Conservation (phyloP, 2,888 invertebrate species). For the Neria commutata region DNA sequence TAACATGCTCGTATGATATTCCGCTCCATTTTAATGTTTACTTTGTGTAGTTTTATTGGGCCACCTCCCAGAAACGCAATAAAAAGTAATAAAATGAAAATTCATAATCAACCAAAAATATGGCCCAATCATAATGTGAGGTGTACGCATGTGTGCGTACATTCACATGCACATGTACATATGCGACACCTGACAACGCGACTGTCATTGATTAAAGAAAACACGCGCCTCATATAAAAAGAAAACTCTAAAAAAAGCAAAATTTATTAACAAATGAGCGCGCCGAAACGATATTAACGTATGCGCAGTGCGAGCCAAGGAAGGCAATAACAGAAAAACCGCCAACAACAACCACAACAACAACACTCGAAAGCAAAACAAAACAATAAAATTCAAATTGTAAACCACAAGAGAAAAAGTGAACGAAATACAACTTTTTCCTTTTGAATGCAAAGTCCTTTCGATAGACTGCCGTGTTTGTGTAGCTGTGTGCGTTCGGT, state of each 20-base stretch:
- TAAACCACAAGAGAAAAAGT: constrained; percentile 9
- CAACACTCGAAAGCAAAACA: neutral
- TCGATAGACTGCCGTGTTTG: neutral
- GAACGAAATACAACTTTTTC: neutral
- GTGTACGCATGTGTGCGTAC: constrained; percentile 12
- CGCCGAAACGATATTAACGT: no score
- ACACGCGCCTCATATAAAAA: constrained; percentile 6
- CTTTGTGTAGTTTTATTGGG: neutral
- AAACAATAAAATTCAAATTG: constrained; percentile 5
- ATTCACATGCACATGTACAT: constrained; percentile 5
- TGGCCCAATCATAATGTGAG: neutral
- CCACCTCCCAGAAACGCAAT: constrained; percentile 2
- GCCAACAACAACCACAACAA: neutral
- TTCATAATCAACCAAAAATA: constrained; percentile 11
- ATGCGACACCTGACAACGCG: constrained; percentile 15
- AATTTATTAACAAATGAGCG: constrained; percentile 7
- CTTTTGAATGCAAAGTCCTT: neutral
- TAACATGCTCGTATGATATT: no score
- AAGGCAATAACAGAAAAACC: neutral
- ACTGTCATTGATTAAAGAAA: constrained; percentile 18
- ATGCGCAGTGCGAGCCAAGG: neutral
- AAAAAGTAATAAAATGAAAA: constrained; percentile 8
- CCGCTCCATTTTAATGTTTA: neutral
- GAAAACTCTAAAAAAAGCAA: neutral
- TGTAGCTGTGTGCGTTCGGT: neutral